Evolutionary conservation across 2,888 invertebrate genomes (phyloP).

Genomic region (Torymus texanus): DNA sequence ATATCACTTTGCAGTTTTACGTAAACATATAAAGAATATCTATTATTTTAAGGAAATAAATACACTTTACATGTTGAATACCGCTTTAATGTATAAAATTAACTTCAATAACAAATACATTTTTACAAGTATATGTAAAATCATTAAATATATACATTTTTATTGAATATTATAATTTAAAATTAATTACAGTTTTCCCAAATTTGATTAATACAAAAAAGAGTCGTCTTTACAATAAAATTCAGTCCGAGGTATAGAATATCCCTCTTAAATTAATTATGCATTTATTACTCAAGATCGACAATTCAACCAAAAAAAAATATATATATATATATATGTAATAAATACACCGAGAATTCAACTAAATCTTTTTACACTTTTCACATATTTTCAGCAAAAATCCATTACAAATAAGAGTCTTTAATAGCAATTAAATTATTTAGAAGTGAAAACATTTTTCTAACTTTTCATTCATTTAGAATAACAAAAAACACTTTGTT

Average conservation of each 20-base stretch:
- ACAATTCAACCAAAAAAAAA: constrained; percentile 23
- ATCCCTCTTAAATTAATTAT: neutral
- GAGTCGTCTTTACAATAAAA: constrained; percentile 39
- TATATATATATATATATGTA: neutral
- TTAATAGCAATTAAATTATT: constrained; percentile 14
- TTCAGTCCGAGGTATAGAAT: constrained; percentile 20
- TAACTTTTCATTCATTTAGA: constrained; percentile 14
- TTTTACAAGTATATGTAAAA: constrained; percentile 20
- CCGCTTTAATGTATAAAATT: constrained; percentile 46
- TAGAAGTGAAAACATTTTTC: constrained; percentile 10
- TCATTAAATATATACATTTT: constrained; percentile 47
- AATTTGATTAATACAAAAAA: constrained; percentile 27
- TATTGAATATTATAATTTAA: constrained; percentile 40
- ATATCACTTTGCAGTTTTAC: constrained; percentile 46
- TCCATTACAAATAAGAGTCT: neutral
- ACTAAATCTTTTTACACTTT: neutral
- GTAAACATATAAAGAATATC: constrained; percentile 42
- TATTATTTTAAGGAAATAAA: constrained; percentile 30
- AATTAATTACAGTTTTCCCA: constrained; percentile 34
- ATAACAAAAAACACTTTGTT: constrained; percentile 32
- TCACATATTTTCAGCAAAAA: neutral
- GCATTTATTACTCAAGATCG: constrained; percentile 22
- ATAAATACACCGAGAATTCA: neutral
- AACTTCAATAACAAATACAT: constrained; percentile 44
- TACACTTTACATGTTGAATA: constrained; percentile 32